These are phyloP conservation scores for Darwinula stevensoni DNA, from an alignment of 2,888 invertebrate genomes.

Conservation along the genomic window DNA sequence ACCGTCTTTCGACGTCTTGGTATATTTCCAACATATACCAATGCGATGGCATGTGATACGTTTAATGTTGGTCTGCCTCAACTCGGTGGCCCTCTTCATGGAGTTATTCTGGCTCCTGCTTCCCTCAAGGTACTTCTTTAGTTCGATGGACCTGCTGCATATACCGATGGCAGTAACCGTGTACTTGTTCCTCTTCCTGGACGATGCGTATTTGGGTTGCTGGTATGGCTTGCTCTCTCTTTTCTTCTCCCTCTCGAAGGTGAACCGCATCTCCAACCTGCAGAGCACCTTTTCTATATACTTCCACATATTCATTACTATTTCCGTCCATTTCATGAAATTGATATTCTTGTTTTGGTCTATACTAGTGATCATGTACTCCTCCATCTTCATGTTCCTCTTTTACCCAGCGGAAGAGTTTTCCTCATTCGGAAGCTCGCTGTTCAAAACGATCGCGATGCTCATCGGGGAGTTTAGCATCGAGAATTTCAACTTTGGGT, in stretches of 20 bases:
- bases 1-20: too few species aligned
- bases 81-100: background rate
- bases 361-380: background rate
- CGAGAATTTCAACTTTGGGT: constrained; percentile 33
- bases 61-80: background rate
- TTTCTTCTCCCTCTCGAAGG: background rate
- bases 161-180: background rate
- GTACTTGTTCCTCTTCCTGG: background rate
- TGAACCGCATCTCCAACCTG: background rate
- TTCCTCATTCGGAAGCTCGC: constrained; percentile 16
- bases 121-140: background rate
- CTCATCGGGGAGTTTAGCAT: constrained; percentile 60
- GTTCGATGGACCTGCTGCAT: background rate
- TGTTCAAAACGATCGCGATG: constrained; percentile 61
- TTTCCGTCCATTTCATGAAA: background rate
- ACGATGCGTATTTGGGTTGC: background rate
- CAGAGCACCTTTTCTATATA: background rate
- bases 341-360: background rate
- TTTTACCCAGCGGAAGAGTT: background rate
- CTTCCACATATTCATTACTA: background rate
- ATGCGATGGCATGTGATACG: background rate
- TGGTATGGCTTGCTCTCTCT: background rate
- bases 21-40: background rate
- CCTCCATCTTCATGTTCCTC: background rate
- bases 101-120: background rate